Percentiles rank a stretch among this genome's conserved stretches.
These are phyloP conservation scores for Bubo blakistoni DNA, from an alignment of 2,113 vertebrate genomes.

Conservation along the genomic window DNA sequence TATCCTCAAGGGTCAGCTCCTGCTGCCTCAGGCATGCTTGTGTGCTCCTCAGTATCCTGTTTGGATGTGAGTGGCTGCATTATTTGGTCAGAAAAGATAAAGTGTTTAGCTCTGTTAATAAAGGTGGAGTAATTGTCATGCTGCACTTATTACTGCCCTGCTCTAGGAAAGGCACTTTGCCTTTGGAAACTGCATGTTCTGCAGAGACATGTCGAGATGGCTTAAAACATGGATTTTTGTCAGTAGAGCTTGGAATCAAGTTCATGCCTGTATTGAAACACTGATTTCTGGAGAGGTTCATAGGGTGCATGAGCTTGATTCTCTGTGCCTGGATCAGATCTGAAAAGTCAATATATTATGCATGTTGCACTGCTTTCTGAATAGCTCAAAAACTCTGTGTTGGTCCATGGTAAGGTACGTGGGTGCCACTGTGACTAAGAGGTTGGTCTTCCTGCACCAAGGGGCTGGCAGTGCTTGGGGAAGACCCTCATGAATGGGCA, in stretches of 20 bases:
- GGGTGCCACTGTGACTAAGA: background rate
- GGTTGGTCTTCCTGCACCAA: background rate
- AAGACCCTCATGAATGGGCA: background rate
- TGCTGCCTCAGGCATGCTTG: background rate
- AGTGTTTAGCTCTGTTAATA: background rate
- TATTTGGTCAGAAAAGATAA: background rate
- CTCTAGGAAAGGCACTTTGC: background rate
- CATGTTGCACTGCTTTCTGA: background rate
- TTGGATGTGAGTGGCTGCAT: background rate
- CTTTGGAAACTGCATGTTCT: background rate
- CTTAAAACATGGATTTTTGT: background rate
- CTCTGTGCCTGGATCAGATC: background rate
- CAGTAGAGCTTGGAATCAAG: background rate
- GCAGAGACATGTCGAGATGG: background rate
- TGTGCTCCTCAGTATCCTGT: background rate
- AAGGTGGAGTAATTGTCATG: background rate
- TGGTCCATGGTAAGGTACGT: fast-evolving
- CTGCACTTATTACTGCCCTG: background rate
- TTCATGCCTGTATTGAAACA: background rate
- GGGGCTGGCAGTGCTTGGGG: background rate
- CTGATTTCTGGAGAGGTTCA: background rate
- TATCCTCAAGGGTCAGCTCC: background rate
- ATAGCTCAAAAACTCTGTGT: background rate
- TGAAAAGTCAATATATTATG: background rate
- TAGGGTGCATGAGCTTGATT: background rate